Percentiles rank a stretch among this genome's conserved stretches.
phyloP scores from a whole-genome alignment of 1,140 invertebrate genomes.

The Marisa cornuarietis region DNA sequence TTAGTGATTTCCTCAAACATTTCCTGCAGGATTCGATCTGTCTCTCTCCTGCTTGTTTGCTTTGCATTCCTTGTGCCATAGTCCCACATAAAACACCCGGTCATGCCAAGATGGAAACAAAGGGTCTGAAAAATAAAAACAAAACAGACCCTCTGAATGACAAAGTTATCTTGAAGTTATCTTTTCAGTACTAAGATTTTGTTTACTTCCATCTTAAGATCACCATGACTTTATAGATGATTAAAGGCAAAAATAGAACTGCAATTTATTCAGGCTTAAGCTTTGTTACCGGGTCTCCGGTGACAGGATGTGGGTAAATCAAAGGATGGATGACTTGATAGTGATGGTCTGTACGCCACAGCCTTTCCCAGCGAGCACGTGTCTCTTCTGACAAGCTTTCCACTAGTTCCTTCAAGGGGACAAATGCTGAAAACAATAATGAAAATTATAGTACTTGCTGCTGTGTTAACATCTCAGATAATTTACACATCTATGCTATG shows the following conservation, averaged over 20 bases:
- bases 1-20: conserved; percentile 68
- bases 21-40: conserved; percentile 59
- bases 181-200: too few species aligned
- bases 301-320: conserved; percentile 62
- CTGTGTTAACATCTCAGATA: too few species aligned
- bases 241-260: too few species aligned
- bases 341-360: conserved; percentile 67
- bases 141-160: neutral
- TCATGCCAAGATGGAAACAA: conserved; percentile 70
- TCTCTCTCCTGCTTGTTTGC: conserved; percentile 59
- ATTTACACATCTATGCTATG: too few species aligned
- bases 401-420: conserved; percentile 66
- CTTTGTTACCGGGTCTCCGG: conserved; percentile 34
- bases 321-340: conserved; percentile 65
- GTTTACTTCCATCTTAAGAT: too few species aligned
- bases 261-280: too few species aligned
- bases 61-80: conserved; percentile 57
- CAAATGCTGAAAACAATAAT: conserved; percentile 58
- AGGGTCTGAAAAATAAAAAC: conserved; percentile 62
- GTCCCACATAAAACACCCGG: conserved; percentile 66
- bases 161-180: too few species aligned
- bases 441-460: neutral
- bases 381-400: conserved; percentile 59
- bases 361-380: conserved; percentile 61
- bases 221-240: too few species aligned